phyloP scores from a whole-genome alignment of 2,113 vertebrate genomes.

The Centropristis striata region DNA sequence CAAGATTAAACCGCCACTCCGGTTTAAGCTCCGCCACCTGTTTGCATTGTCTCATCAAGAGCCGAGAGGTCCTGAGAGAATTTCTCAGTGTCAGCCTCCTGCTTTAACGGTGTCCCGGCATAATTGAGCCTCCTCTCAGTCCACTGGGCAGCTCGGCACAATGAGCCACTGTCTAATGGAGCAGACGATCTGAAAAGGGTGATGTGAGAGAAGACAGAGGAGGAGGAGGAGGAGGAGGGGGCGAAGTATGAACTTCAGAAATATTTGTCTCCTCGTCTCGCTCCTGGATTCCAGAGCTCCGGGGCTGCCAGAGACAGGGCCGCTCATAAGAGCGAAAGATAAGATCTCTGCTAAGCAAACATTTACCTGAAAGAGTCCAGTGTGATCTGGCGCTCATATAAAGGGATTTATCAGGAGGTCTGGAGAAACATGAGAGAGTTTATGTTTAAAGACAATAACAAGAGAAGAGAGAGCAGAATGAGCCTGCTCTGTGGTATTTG shows the following conservation, averaged over 20 bases:
- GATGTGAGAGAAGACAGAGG: constrained; percentile 35
- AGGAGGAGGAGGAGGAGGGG: constrained; percentile 6
- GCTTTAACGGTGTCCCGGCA: constrained; percentile 33
- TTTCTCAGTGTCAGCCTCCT: constrained; percentile 46
- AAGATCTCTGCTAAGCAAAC: constrained; percentile 59
- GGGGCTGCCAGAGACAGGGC: background rate
- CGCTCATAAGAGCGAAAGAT: constrained; percentile 21
- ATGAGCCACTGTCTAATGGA: constrained; percentile 73
- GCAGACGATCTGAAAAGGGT: constrained; percentile 53
- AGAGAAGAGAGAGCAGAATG: background rate
- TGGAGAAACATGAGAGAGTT: background rate
- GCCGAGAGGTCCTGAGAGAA: constrained; percentile 65
- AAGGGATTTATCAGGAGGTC: constrained; percentile 16
- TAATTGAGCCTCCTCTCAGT: constrained; percentile 45
- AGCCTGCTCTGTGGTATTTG: background rate
- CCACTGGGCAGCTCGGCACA: constrained; percentile 63
- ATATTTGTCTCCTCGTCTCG: constrained; percentile 48
- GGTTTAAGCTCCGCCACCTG: constrained; percentile 53
- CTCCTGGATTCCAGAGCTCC: constrained; percentile 56
- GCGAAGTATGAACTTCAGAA: constrained; percentile 55
- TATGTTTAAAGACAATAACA: background rate
- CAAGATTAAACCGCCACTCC: constrained; percentile 11
- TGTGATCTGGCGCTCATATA: background rate
- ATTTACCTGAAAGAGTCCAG: constrained; percentile 18
- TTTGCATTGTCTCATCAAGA: constrained; percentile 37